Base-by-base conservation (phyloP, 2,113 vertebrate species). In the Hippopotamus amphibius region DNA sequence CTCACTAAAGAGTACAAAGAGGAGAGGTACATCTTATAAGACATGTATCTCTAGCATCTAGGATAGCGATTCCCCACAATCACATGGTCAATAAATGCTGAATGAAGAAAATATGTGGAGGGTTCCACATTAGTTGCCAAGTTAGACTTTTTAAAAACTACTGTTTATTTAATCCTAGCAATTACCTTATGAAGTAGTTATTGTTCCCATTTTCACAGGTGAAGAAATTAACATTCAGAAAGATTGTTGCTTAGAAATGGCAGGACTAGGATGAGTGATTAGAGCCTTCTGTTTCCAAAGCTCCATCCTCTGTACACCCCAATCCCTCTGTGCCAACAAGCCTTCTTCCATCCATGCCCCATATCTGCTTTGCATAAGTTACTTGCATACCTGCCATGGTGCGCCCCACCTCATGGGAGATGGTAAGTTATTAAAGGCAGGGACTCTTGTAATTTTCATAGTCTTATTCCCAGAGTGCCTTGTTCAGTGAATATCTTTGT, bases 191-290 rank as follows among this genome's bases (percentile, higher is more conserved):
- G 66, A 95, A 22, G n/a, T 33, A 16, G 19, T 77, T 37, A 71
- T 61, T 50, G 43, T 59, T 85, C 48, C 57, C 48, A 69, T 57
- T 96, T 96, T 95, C 82, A 74, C 11, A 89, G 55, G 22, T 83
- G 14, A 96, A 86, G 26, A 96, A 86, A 68, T 5, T 21, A 63
- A 76, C 30, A 37, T 24, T 69, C 46, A 50, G 48, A 63, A n/a
- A 90, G 50, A 77, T 4, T 14, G 15, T 9, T 37, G 30, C 55
- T 72, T 80, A 6, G 14, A 76, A 94, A 57, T 33, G 6, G 28
- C 30, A 16, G 41, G 53, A 46, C 9, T 5, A 74, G 82, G 46
- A 76, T 12, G 55, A 88, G 5, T 5, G 16, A 7, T 80, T n/a
- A 26, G 43, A 33, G 24, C n/a, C 11, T 6, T 77, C 65, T 59